Conservation (phyloP, 1,140 invertebrate genomes). For the Lasioglossum baleicum region DNA sequence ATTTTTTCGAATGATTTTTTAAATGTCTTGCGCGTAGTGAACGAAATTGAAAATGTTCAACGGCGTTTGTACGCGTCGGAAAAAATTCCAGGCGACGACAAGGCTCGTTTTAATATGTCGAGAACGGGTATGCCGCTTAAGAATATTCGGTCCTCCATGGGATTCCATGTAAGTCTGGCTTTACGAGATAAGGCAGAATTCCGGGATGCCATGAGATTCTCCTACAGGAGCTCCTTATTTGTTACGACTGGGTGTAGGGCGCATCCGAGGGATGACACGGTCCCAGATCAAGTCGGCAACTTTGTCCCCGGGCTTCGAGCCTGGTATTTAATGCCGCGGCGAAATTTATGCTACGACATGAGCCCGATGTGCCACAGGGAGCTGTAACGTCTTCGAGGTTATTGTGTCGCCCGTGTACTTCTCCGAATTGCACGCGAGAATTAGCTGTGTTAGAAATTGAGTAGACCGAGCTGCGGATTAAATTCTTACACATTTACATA, state of each 20-base stretch:
- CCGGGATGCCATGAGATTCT: not conserved
- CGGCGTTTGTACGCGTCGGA: too few relatives aligned
- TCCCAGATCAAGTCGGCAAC: constrained; percentile 19
- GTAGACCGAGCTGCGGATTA: constrained; percentile 30
- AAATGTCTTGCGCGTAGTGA: not conserved
- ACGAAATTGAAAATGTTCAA: not conserved
- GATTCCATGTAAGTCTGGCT: constrained; percentile 1
- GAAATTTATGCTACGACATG: constrained; percentile 17
- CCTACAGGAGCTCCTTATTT: constrained; percentile 19
- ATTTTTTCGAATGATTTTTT: too few relatives aligned
- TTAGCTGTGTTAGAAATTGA: not conserved
- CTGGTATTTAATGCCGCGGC: constrained; percentile 9
- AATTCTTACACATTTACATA: constrained; percentile 22
- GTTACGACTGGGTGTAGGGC: constrained; percentile 14
- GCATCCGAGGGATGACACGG: constrained; percentile 22
- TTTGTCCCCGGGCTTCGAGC: not conserved
- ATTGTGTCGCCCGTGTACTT: not conserved
- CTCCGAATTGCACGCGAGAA: not conserved
- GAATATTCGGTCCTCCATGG: not conserved
- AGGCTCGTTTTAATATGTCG: not conserved
- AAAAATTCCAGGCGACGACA: not conserved
- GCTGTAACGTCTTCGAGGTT: constrained; percentile 12
- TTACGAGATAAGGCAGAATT: constrained; percentile 31
- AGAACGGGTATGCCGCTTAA: too few relatives aligned
- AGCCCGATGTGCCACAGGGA: not conserved